Evolutionary conservation across 1,140 invertebrate genomes (phyloP), one percentile per base, ranked within the genome.

Genomic region (Sogatella furcifera): DNA sequence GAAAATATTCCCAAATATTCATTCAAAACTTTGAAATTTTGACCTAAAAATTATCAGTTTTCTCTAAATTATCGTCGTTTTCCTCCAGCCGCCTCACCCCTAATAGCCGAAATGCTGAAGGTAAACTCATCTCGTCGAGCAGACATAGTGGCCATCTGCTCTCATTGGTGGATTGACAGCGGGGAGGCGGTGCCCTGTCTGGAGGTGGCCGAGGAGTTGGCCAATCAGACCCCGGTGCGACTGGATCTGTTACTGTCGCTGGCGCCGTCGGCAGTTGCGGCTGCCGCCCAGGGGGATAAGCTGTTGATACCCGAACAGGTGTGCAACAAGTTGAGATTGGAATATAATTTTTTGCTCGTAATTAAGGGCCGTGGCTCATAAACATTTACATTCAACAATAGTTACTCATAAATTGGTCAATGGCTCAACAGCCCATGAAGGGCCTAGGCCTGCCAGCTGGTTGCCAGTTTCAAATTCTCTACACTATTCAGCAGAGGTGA

Each of bases 81-180:
- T 58, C 64, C 79, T 81, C 53, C 73, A 89, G 92, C 88, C 66
- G 95, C 95, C 8, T 97, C 95, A 13, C 86, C 90, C 38, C 79
- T 99, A 17, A 98, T 99, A 59, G 82, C 89, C 46, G 89, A 92
- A 57, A 92, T 99, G 85, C 76, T 99, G 57, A 94, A 91, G 0
- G 93, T 97, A 0, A 89, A 91, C 70, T 92, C 95, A 0, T 76
- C 82, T 15, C 84, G 89, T 69, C 78, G 97, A 66, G 92, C 95
- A 6, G 91, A 90, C 64, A 94, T 99, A 63, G 86, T 90, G 64
- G 92, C 92, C 71, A 95, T 98, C 43, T 96, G 95, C 70, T 83
- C 84, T 21, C 92, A 99, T 77, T 90, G 90, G 89, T 90, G 88
- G 88, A 84, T 98, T 44, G 97, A 98, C 75, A 80, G 89, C 65